Evolutionary conservation across 2,888 invertebrate genomes (phyloP).

Genomic region (Zaprionus obscuricornis): DNA sequence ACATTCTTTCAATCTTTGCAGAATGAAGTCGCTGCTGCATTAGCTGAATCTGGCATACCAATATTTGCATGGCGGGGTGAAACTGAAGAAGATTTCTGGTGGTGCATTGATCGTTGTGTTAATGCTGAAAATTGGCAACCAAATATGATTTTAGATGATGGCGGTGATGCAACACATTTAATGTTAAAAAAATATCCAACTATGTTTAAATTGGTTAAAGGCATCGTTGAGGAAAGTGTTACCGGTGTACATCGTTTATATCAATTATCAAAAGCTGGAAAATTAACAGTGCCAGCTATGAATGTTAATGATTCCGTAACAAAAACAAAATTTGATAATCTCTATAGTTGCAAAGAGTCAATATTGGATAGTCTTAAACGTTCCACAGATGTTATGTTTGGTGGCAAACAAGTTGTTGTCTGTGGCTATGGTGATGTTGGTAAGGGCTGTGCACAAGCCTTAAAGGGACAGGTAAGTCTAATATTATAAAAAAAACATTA

Average conservation of each 20-base stretch:
- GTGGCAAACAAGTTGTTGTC: conserved; percentile 97
- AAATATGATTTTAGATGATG: conserved; percentile 98
- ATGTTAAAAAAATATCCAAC: conserved; percentile 98
- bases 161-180: conserved; percentile 97
- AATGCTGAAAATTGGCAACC: conserved; percentile 97
- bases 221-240: conserved; percentile 98
- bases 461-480: conserved; percentile 87
- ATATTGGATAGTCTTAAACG: conserved; percentile 89
- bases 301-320: conserved; percentile 99
- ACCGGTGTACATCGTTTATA: conserved; percentile 99
- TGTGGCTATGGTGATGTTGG: conserved; percentile 99
- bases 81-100: conserved; percentile 99
- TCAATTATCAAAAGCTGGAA: conserved; percentile 96
- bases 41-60: conserved; percentile 94
- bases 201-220: conserved; percentile 96
- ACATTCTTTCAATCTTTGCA: conserved; percentile 81
- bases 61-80: conserved; percentile 99
- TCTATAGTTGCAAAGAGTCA: conserved; percentile 97
- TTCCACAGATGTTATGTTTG: conserved; percentile 95
- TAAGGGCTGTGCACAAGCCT: conserved; percentile 97
- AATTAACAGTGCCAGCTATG: conserved; percentile 98
- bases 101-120: conserved; percentile 98
- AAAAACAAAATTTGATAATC: conserved; percentile 98
- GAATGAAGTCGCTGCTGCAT: conserved; percentile 98
- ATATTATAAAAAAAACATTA: not conserved